Conservation (phyloP, 2,797 vertebrate genomes). For the Amazona finschi region DNA sequence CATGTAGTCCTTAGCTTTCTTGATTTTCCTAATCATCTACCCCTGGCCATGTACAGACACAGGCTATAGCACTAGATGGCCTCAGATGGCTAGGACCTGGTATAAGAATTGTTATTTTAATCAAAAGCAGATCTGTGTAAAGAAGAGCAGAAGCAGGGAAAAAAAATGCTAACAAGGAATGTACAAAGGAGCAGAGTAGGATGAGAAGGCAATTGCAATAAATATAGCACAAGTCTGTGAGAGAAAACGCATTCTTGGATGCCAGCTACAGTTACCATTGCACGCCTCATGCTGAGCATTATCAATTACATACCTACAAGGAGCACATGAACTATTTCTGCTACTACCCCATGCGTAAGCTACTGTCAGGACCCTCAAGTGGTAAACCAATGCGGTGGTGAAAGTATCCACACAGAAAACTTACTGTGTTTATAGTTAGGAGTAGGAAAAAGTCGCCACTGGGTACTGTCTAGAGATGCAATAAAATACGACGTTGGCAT, state of each 20-base stretch:
- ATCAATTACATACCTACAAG: neutral
- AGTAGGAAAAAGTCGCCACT: neutral
- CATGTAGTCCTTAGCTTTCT: accelerated
- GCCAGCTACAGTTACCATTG: neutral
- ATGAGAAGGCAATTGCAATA: neutral
- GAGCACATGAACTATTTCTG: neutral
- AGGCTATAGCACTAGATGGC: neutral
- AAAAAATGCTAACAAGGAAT: neutral
- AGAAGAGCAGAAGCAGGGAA: neutral
- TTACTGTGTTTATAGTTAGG: neutral
- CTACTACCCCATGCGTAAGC: neutral
- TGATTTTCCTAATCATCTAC: neutral
- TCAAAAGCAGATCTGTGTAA: neutral
- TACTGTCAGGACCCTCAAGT: neutral
- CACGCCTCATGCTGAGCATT: neutral
- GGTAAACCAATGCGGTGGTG: neutral
- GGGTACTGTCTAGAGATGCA: neutral
- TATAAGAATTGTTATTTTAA: neutral
- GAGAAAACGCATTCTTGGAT: neutral
- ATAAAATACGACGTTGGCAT: neutral
- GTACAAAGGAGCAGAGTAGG: neutral
- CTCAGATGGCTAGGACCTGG: neutral
- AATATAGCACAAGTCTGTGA: neutral
- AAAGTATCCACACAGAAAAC: neutral
- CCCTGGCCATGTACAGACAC: neutral